Percentiles rank a stretch among this genome's conserved stretches.
These are phyloP conservation scores for Trachelus iudaicus DNA, from an alignment of 2,888 invertebrate species.

Conservation along the genomic window DNA sequence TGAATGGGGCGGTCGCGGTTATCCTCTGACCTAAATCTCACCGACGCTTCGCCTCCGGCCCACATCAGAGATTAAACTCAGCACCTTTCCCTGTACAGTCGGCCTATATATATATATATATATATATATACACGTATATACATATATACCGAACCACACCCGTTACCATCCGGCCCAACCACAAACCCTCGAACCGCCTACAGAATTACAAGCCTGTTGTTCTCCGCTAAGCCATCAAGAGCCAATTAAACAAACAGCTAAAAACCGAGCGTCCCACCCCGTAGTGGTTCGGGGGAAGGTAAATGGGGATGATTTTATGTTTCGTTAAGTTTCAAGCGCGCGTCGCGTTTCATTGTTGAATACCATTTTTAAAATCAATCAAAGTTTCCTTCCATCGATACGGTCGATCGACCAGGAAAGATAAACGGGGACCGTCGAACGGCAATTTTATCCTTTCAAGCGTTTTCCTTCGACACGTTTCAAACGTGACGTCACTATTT, in stretches of 20 bases:
- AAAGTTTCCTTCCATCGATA: too few relatives aligned
- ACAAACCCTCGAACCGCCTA: not conserved
- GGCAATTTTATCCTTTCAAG: too few relatives aligned
- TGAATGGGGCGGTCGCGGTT: conserved; percentile 18
- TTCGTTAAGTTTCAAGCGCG: too few relatives aligned
- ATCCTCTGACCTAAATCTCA: conserved; percentile 34
- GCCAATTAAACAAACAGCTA: conserved; percentile 2
- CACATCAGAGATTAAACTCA: conserved; percentile 28
- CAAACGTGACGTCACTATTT: too few relatives aligned
- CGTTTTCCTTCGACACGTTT: too few relatives aligned
- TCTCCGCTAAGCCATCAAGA: conserved; percentile 3
- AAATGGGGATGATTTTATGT: too few relatives aligned
- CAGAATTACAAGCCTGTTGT: conserved; percentile 3
- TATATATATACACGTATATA: not conserved
- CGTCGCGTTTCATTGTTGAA: too few relatives aligned
- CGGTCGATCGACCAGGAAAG: too few relatives aligned
- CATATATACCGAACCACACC: not conserved
- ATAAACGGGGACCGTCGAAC: too few relatives aligned
- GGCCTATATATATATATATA: not conserved
- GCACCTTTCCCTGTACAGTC: conserved; percentile 8
- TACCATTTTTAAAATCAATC: too few relatives aligned
- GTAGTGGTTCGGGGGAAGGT: too few relatives aligned
- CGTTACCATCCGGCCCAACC: not conserved
- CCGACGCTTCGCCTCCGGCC: conserved; percentile 21
- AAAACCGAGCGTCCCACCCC: not conserved